Base-by-base conservation (phyloP, 1,140 invertebrate species). In the Ephestia elutella region DNA sequence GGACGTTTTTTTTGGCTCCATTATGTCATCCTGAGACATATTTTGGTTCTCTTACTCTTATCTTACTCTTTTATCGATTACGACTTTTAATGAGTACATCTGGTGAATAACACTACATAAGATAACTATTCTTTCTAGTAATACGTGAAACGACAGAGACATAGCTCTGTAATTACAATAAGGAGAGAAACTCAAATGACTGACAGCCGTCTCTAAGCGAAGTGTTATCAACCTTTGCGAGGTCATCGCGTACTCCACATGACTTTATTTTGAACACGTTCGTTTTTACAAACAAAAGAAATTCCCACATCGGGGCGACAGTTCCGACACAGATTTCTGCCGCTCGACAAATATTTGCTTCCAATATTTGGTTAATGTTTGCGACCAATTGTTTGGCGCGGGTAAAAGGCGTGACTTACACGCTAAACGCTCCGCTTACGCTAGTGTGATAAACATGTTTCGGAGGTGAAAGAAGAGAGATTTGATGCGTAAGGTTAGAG, bases 391-490 rank as follows among this genome's bases (percentile, higher is more conserved):
- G 65, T 73, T 70, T 70, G 65, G 53, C 51, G 57, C 56, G 30
- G 56, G 56, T 73, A 70, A 73, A 70, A 70, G 71, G 57, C 71
- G 68, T 70, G 66, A 70, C 70, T 4, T 59, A 32, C 56, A 59
- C 67, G 61, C 63, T 62, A 18, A 60, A 68, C 66, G 66, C 69
- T 59, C 69, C 69, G 69, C 66, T 71, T 71, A 54, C 38, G 54
- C 49, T 21, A 35, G 56, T 57, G 56, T 59, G 56, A 63, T 44
- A 20, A 19, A 59, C 48, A n/a, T 44, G 21, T 50, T 60, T 60
- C 15, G 30, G n/a, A 18, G 28, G 13, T 13, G 32, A 11, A 9
- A 35, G 13, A 10, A 9, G 32, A 10, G 9, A 11, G 10, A 5
- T 35, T 50, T 7, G 5, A 18, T 2, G 1, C 2, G 15, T 8